These are phyloP conservation scores for Heteromurus nitidus DNA, from an alignment of 2,888 invertebrate genomes.

Conservation along the genomic window DNA sequence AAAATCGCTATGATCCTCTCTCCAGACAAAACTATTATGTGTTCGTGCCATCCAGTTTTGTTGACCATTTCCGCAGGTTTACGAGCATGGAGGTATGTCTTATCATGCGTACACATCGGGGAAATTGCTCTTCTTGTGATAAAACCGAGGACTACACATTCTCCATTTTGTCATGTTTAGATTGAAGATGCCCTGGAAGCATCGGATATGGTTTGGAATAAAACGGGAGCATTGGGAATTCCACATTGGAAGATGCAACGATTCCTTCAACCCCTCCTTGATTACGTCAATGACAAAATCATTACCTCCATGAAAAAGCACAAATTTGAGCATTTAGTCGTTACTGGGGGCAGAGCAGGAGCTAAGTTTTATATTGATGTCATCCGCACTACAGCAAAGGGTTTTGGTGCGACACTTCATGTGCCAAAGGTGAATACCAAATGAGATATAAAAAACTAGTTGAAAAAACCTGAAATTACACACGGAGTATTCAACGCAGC, in stretches of 20 bases:
- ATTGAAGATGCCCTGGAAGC: slow-evolving; percentile 69
- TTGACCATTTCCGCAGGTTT: slow-evolving; percentile 68
- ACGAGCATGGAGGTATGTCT: slow-evolving; percentile 70
- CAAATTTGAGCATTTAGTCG: slow-evolving; percentile 67
- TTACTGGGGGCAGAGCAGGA: slow-evolving; percentile 71
- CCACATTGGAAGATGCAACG: slow-evolving; percentile 69
- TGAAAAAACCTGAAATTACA: slow-evolving; percentile 6
- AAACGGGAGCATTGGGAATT: slow-evolving; percentile 67
- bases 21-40: slow-evolving; percentile 68
- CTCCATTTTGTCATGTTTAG: too few relatives aligned
- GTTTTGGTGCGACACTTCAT: slow-evolving; percentile 65
- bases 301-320: slow-evolving; percentile 63
- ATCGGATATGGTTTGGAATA: slow-evolving; percentile 69
- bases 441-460: neutral
- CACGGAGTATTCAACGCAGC: neutral
- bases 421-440: slow-evolving; percentile 67
- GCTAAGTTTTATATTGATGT: slow-evolving; percentile 65
- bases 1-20: slow-evolving; percentile 69
- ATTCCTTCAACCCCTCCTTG: slow-evolving; percentile 67
- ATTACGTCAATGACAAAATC: slow-evolving; percentile 68
- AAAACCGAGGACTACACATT: too few relatives aligned
- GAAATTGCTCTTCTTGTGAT: too few relatives aligned
- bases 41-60: slow-evolving; percentile 70
- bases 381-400: slow-evolving; percentile 52
- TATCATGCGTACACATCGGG: too few relatives aligned